phyloP scores from a whole-genome alignment of 2,888 invertebrate genomes.

The Scaptomyza tumidula region DNA sequence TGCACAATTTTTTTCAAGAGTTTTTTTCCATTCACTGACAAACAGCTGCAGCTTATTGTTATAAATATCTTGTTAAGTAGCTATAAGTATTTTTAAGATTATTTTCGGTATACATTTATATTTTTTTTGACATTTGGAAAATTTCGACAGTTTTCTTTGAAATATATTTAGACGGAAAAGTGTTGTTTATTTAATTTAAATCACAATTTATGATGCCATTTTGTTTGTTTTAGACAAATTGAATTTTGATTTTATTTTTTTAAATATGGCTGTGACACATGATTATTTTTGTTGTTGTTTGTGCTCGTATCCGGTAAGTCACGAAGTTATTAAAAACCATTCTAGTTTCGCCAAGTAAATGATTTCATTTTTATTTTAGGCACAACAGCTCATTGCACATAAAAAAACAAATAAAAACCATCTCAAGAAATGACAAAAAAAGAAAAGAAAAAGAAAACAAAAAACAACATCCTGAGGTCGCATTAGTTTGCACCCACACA shows the following conservation, averaged over 20 bases:
- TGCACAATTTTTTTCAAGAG: constrained; percentile 6
- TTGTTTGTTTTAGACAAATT: constrained; percentile 23
- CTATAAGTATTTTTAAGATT: constrained; percentile 27
- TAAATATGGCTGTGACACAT: constrained; percentile 58
- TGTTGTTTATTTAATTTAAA: constrained; percentile 73
- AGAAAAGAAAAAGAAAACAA: constrained; percentile 14
- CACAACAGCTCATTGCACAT: constrained; percentile 67
- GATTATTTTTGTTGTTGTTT: constrained; percentile 46
- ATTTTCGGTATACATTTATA: constrained; percentile 13
- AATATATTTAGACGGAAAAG: constrained; percentile 43
- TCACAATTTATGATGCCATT: constrained; percentile 61
- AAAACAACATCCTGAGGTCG: constrained; percentile 55
- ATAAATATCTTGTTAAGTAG: constrained; percentile 22
- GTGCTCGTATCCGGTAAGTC: constrained; percentile 71
- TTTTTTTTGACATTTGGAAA: constrained; percentile 44
- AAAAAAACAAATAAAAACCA: constrained; percentile 31
- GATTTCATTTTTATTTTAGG: constrained; percentile 81
- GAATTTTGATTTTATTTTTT: constrained; percentile 32
- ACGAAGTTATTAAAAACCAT: constrained; percentile 69
- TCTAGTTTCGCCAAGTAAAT: constrained; percentile 69
- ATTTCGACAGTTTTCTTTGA: constrained; percentile 53
- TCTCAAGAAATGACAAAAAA: constrained; percentile 5
- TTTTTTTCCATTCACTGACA: constrained; percentile 2
- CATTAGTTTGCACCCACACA: constrained; percentile 52
- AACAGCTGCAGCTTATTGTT: constrained; percentile 18